A percentile compares a stretch with the other conserved stretches of the same genome.
Conservation (phyloP, 2,797 vertebrate species). For the Diceros bicornis region DNA sequence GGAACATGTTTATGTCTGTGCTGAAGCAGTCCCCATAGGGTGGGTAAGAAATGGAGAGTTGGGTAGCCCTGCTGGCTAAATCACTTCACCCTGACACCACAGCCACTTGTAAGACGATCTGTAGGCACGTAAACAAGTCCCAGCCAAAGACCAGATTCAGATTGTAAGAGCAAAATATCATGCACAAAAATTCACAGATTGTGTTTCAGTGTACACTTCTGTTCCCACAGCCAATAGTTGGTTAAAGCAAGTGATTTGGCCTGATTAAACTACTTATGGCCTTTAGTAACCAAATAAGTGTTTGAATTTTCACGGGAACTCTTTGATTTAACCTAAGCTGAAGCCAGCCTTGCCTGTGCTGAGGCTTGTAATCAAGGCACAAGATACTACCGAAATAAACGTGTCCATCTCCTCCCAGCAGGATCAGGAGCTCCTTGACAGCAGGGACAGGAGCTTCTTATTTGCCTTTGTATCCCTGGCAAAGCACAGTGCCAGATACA, state of each 20-base stretch:
- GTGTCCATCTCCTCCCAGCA: background rate
- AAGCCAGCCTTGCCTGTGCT: conserved; percentile 12
- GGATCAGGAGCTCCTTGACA: background rate
- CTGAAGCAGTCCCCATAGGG: conserved; percentile 82
- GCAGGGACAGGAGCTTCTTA: background rate
- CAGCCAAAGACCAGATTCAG: conserved; percentile 71
- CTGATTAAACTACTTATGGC: conserved; percentile 43
- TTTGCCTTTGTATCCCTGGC: background rate
- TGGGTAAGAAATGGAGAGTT: conserved; percentile 82
- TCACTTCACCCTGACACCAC: conserved; percentile 74
- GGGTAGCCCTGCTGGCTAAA: conserved; percentile 77
- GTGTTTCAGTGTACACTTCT: background rate
- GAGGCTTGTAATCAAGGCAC: background rate
- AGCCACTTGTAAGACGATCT: conserved; percentile 76
- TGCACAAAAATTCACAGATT: conserved; percentile 60
- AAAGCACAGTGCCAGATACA: background rate
- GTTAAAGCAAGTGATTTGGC: conserved; percentile 41
- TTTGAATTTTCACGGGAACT: conserved; percentile 57
- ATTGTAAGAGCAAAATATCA: conserved; percentile 22
- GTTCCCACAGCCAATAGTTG: background rate
- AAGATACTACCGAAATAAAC: background rate
- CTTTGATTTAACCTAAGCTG: conserved; percentile 37
- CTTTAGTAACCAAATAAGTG: conserved; percentile 27
- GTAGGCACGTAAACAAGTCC: conserved; percentile 70
- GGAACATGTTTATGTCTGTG: conserved; percentile 84